Evolutionary conservation across 2,797 vertebrate species (phyloP), one percentile per base, ranked within the genome.

Genomic region (Enoplosus armatus): DNA sequence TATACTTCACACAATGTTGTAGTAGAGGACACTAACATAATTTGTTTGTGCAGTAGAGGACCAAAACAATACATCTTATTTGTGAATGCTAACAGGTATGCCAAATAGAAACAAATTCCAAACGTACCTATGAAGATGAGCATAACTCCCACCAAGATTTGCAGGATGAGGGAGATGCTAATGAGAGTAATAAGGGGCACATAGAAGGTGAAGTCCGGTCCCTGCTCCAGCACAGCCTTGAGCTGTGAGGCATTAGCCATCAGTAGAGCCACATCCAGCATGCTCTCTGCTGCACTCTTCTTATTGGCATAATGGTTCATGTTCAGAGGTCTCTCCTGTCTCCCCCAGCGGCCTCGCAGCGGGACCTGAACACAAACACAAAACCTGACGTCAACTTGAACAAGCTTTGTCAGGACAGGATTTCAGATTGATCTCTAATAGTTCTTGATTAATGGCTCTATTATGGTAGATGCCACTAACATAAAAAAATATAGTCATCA

Each of bases 191-290:
- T 94, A 18, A 99, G 94, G 0, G 96, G 95, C 3, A 90, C 0
- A 2, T 96, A 99, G 92, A 97, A 98, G 85, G 69, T 87, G 56
- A 96, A 97, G 1, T 64, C 35, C 0, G 96, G 80, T 6, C 98
- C 98, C 79, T 99, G 96, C 54, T 97, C 96, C 72, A 99, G 67
- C 51, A 99, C 96, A 0, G 97, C 97, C 87, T 99, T 99, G 82
- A 99, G 95, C 93, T 99, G 98, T 1, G 98, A 98, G 0, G 98
- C 98, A 0, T 99, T 99, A 47, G 98, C 98, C 98, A 99, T 98
- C 66, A 99, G 96, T 62, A 99, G 93, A 0, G 98, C 98, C 3
- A 99, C 91, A 71, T 99, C 98, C 94, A 99, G 90, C 98, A 99
- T 99, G 94, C 98, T 99, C 87, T 99, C 97, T 0, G 98, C 98